Base-by-base conservation (phyloP, 2,888 invertebrate genomes). In the Drosophila mercatorum region DNA sequence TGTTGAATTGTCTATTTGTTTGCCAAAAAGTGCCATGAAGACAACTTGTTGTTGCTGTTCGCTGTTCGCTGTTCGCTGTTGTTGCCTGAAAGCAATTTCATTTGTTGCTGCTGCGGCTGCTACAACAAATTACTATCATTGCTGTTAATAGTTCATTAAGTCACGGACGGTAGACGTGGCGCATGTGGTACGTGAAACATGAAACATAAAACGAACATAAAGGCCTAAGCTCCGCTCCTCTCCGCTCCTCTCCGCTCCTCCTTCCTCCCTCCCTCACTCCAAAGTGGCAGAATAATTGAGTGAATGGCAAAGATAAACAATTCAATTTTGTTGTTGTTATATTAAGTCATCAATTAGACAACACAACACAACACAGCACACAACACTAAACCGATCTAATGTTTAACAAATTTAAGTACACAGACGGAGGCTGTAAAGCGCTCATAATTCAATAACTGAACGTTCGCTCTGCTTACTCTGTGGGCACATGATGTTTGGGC, bases 261-360 rank as follows among this genome's bases (percentile, higher is more conserved):
- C 81, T 4, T 0, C 26, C 5, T 8, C 8, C 28, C 8, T 31
- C 3, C 5, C 34, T 1, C 17, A 22, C 51, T 0, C 0, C 51
- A 51, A 86, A 87, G 89, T 87, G 89, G 86, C 86, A 87, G 89
- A 87, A 87, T 88, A 87, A 87, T 87, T 88, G 89, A 87, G 89
- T 88, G 86, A 87, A 88, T 73, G 86, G 82, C 77, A 77, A 78
- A 66, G 81, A 88, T 86, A 88, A 88, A 88, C 86, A 87, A 80
- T 87, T 87, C 89, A 88, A 88, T 87, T 86, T 81, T 70, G 49
- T 51, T 64, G 40, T 63, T 75, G 83, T 80, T 87, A 88, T 87
- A 87, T 87, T 88, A 87, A 87, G 86, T 75, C 86, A 87, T 87
- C 86, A 88, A 87, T 87, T 87, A 87, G 75, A 51, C 22, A 64